Base-by-base conservation (phyloP, 2,888 invertebrate genomes). In the Molanna angustata region DNA sequence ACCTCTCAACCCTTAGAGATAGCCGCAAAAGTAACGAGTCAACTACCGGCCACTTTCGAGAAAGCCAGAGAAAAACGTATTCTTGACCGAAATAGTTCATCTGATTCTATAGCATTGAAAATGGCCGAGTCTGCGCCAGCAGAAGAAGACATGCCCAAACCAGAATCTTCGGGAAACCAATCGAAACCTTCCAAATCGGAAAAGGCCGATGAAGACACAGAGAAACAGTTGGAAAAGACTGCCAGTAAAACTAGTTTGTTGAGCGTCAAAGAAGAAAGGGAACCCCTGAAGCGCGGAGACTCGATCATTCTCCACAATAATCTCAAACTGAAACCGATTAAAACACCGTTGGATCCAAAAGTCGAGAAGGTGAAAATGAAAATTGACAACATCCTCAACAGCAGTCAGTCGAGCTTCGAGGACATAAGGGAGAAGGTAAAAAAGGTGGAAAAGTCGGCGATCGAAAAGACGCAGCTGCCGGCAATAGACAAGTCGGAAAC, bases 1-100 rank as follows among this genome's bases (percentile, higher is more conserved):
- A 77, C 80, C 45, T 73, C 79, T 4, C 79, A 79, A 55, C 79
- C 80, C 1, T 66, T 79, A 54, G 76, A 80, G 65, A 72, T 79
- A 9, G 78, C 78, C 2, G 73, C 78, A 32, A 76, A 75, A 31
- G 77, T 80, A 4, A 79, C 78, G 2, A 79, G 78, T 60, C 79
- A 80, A 63, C 60, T 79, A 43, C 76, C 77, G 22, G 64, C 70
- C 22, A 69, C 73, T 42, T 68, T 78, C 41, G 77, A 76, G 64
- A 78, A 76, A 46, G 77, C 77, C 1, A 69, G 76, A 65, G 77
- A 78, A 62, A 76, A 73, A 40, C 72, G 70, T 40, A 72, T 74
- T 45, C 72, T 77, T 49, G 77, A 76, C 61, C 68, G 76, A 59
- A 61, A 72, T 4, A 73, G 69, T 59, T 78, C 77, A 3, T 74